These are phyloP conservation scores for Aleiodes testaceus DNA, from an alignment of 2,888 invertebrate genomes.

Conservation along the genomic window DNA sequence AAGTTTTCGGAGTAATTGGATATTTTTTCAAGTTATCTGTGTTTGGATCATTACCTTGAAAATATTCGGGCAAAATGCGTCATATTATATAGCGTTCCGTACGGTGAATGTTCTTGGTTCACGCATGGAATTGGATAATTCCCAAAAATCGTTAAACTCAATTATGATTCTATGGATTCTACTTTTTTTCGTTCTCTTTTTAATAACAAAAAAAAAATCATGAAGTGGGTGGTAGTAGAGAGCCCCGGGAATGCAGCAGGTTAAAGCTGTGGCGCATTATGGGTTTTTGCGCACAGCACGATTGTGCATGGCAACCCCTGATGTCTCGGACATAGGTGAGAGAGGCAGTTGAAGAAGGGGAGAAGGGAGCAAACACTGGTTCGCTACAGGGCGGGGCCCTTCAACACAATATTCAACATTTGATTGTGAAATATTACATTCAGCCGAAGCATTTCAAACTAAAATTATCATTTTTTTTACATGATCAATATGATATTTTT, in stretches of 20 bases:
- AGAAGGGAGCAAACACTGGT: not conserved
- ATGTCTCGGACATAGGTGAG: not conserved
- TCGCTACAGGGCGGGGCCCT: conserved; percentile 59
- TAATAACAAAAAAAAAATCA: not conserved
- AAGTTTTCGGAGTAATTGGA: too few species aligned
- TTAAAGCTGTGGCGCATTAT: not conserved
- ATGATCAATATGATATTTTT: not conserved
- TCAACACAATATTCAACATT: conserved; percentile 30
- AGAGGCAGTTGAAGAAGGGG: not conserved
- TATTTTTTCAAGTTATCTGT: too few species aligned
- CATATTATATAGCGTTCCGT: too few species aligned
- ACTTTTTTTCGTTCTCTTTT: not conserved
- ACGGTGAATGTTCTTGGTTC: not conserved
- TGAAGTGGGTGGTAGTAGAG: not conserved
- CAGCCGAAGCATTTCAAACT: not conserved
- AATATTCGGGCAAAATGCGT: too few species aligned
- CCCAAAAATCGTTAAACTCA: not conserved
- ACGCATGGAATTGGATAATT: too few species aligned
- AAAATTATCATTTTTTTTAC: not conserved
- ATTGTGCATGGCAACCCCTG: conserved; percentile 34
- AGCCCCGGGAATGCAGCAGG: conserved; percentile 20
- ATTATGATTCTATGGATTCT: not conserved
- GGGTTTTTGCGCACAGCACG: conserved; percentile 31
- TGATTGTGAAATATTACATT: not conserved
- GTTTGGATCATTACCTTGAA: too few species aligned